A percentile compares a stretch with the other conserved stretches of the same genome.
These are phyloP conservation scores for Bruchidius siliquastri DNA, from an alignment of 2,888 invertebrate genomes.

Conservation along the genomic window DNA sequence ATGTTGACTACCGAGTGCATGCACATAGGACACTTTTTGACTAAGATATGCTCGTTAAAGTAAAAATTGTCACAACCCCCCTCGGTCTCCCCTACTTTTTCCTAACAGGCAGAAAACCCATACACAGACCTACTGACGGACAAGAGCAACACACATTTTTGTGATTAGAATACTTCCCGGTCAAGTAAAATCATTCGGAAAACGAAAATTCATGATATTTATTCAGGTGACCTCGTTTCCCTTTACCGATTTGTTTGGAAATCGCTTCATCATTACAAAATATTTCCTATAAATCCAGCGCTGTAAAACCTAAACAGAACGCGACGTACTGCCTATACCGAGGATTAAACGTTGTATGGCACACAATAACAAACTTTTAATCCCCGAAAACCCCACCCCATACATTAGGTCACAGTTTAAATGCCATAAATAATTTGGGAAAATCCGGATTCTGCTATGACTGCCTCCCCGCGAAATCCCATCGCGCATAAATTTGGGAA, in stretches of 20 bases:
- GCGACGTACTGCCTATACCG: neutral
- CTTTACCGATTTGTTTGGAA: conserved; percentile 3
- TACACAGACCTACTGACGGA: too few relatives aligned
- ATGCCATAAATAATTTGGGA: neutral
- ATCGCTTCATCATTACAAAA: neutral
- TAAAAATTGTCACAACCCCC: too few relatives aligned
- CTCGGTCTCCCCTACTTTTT: too few relatives aligned
- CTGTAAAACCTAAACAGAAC: neutral
- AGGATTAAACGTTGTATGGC: neutral
- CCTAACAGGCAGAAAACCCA: too few relatives aligned
- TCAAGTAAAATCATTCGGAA: too few relatives aligned
- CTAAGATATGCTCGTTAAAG: too few relatives aligned
- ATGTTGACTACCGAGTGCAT: too few relatives aligned
- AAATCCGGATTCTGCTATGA: neutral
- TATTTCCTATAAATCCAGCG: neutral
- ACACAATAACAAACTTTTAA: neutral
- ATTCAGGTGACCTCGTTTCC: too few relatives aligned
- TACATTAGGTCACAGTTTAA: neutral
- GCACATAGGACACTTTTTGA: too few relatives aligned
- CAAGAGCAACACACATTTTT: too few relatives aligned
- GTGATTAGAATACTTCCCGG: too few relatives aligned
- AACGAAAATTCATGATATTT: too few relatives aligned
- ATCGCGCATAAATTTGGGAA: neutral
- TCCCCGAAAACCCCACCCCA: neutral
- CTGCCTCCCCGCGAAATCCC: neutral